A percentile compares a stretch with the other conserved stretches of the same genome.
These are phyloP conservation scores for Cryptus viduatorius DNA, from an alignment of 2,888 invertebrate genomes.

Conservation along the genomic window DNA sequence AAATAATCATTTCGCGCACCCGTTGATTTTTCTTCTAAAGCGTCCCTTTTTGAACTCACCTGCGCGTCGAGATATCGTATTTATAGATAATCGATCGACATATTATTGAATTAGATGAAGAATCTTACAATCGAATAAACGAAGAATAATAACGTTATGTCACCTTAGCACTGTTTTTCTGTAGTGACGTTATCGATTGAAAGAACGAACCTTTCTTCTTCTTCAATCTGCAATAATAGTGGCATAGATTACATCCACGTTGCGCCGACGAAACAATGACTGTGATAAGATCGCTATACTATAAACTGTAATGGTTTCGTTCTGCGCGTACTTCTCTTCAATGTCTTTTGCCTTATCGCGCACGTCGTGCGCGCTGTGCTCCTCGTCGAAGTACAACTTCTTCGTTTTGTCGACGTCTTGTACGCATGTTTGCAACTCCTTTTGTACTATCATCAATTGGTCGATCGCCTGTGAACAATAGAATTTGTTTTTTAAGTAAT, in stretches of 20 bases:
- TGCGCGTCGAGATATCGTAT: slow-evolving; percentile 73
- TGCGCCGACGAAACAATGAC: slow-evolving; percentile 44
- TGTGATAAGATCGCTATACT: slow-evolving; percentile 29
- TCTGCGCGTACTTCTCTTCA: slow-evolving; percentile 94
- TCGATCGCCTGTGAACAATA: slow-evolving; percentile 89
- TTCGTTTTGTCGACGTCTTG: slow-evolving; percentile 97
- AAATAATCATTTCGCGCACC: slow-evolving; percentile 98
- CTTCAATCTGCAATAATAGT: slow-evolving; percentile 89
- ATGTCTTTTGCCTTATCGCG: slow-evolving; percentile 97
- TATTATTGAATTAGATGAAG: neutral
- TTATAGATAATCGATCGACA: neutral
- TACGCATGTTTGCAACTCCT: slow-evolving; percentile 94
- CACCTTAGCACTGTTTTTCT: slow-evolving; percentile 98
- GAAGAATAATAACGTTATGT: slow-evolving; percentile 29
- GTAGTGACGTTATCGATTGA: slow-evolving; percentile 97
- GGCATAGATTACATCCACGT: neutral
- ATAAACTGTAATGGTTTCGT: slow-evolving; percentile 11
- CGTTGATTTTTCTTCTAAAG: slow-evolving; percentile 96
- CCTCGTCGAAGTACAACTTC: slow-evolving; percentile 97
- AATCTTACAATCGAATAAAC: slow-evolving; percentile 15
- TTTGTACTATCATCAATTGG: slow-evolving; percentile 93
- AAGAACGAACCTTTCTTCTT: slow-evolving; percentile 99
- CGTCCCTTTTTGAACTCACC: slow-evolving; percentile 95
- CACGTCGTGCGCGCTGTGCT: slow-evolving; percentile 97
- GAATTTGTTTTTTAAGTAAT: neutral